These are phyloP conservation scores for Phortica magna DNA, from an alignment of 2,888 invertebrate species.

Conservation along the genomic window DNA sequence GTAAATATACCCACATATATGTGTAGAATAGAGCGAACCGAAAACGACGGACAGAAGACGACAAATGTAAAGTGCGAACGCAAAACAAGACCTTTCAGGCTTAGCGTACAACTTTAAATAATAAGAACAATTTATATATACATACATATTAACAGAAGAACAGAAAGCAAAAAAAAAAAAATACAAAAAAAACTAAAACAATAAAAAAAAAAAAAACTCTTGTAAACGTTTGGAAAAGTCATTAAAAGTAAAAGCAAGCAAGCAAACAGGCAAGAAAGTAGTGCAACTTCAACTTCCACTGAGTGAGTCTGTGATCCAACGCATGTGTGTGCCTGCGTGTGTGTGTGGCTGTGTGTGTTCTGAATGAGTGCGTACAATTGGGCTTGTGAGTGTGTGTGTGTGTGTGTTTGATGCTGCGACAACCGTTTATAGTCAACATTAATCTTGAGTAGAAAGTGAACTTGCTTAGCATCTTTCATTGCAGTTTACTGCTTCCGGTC, in stretches of 20 bases:
- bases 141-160: not conserved
- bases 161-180: not conserved
- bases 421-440: not conserved
- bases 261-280: not conserved
- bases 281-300: slow-evolving; percentile 18
- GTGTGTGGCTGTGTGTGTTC: not conserved
- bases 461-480: not conserved
- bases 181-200: slow-evolving; percentile 18
- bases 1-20: slow-evolving; percentile 49
- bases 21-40: slow-evolving; percentile 1
- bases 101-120: not conserved
- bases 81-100: not conserved
- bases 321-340: not conserved
- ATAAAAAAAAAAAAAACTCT: not conserved
- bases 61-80: slow-evolving; percentile 8
- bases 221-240: not conserved
- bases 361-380: not conserved
- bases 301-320: not conserved
- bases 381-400: not conserved
- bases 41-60: slow-evolving; percentile 19
- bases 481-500: not conserved
- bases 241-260: not conserved
- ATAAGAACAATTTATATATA: not conserved
- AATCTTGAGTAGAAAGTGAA: not conserved
- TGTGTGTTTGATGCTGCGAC: not conserved